Evolutionary conservation across 2,888 invertebrate species (phyloP), one percentile per base, ranked within the genome.

Genomic region (Prenolepis imparis): DNA sequence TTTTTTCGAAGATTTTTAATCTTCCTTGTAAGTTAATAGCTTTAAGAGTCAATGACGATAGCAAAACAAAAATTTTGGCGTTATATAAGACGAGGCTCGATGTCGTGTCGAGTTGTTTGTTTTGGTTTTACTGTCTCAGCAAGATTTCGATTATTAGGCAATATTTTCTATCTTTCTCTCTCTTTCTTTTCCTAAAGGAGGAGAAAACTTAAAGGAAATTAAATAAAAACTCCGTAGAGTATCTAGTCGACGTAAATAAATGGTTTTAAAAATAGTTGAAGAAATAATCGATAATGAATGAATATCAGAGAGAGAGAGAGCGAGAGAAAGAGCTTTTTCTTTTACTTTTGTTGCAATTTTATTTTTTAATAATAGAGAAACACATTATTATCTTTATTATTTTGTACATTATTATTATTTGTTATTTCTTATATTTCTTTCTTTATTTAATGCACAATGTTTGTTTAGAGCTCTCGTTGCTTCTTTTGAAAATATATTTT

Each of bases 51-150:
- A 41, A 11, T 41, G 41, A 41, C 11, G 41, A 41, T 41, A 41
- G 41, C 41, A 41, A 1, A 0, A 12, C 41, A 41, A 41, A 41
- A 0, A 41, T 41, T 11, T 41, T 41, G 41, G 3, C 64, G 55
- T 44, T 12, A 11, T 32, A 12, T 41, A 84, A 74, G 52, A 64
- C 32, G 55, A 24, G 21, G 57, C 63, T 78, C 61, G 81, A 78
- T 81, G 82, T 77, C 66, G 70, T 28, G 77, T 83, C 63, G 28
- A 66, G 61, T 74, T 85, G 83, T 86, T 88, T 87, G 78, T 68
- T 81, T 78, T 88, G 68, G 63, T 73, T 68, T 66, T 44, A 28
- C 52, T 55, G n/a, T n/a, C n/a, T n/a, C n/a, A 18, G 41, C 44
- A 48, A 61, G 59, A 52, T 32, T 32, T 32, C 28, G 28, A 32